Evolutionary conservation across 2,797 vertebrate species (phyloP).

Genomic region (Anguilla megastoma): DNA sequence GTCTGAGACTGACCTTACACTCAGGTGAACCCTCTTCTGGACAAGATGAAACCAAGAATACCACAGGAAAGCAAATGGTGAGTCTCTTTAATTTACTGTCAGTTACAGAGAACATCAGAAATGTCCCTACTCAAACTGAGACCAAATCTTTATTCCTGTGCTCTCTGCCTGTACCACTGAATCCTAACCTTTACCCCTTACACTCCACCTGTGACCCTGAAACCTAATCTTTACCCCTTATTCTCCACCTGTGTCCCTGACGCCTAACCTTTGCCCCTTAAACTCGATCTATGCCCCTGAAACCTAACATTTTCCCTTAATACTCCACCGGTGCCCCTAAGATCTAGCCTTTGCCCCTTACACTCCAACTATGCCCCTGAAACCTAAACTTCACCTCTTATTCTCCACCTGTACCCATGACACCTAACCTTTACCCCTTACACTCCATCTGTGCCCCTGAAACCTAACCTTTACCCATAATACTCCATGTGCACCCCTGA

Average conservation of each 20-base stretch:
- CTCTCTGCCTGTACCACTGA: background rate
- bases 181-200: background rate
- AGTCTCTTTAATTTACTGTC: constrained; percentile 53
- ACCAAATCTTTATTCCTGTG: background rate
- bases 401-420: background rate
- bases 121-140: background rate
- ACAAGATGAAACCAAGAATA: constrained; percentile 63
- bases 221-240: background rate
- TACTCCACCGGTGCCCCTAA: no score
- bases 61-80: constrained; percentile 73
- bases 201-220: background rate
- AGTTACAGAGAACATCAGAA: background rate
- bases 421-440: background rate
- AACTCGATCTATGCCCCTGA: background rate
- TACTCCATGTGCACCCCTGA: background rate
- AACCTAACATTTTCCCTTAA: background rate
- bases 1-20: constrained; percentile 87
- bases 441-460: background rate
- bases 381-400: background rate
- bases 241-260: background rate
- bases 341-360: no score
- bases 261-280: background rate
- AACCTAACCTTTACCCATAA: background rate
- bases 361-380: background rate
- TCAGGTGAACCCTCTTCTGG: constrained; percentile 65